phyloP scores from a whole-genome alignment of 2,888 invertebrate species.

The Petrophora chlorosata region DNA sequence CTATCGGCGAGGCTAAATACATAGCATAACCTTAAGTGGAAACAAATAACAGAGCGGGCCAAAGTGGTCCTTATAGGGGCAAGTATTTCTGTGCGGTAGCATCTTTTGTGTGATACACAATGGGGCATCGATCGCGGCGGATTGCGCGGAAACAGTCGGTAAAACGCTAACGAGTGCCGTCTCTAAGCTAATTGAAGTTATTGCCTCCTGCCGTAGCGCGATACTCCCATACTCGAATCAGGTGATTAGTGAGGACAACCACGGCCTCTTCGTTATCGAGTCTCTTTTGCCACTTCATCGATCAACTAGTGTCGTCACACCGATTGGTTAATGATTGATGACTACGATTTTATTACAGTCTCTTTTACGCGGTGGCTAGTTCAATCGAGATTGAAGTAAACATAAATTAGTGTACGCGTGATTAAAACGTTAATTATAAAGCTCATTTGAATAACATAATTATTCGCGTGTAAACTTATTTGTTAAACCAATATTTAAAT shows the following conservation, averaged over 20 bases:
- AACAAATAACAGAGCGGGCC: conserved; percentile 67
- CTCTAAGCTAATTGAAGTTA: conserved; percentile 72
- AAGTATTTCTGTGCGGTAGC: conserved; percentile 68
- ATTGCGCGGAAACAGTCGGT: conserved; percentile 64
- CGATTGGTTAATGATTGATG: conserved; percentile 60
- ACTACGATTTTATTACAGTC: conserved; percentile 36
- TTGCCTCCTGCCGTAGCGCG: conserved; percentile 43
- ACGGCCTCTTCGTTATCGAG: conserved; percentile 54
- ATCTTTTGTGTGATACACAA: conserved; percentile 78
- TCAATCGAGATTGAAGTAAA: neutral
- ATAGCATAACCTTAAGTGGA: conserved; percentile 53
- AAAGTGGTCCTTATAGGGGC: conserved; percentile 66
- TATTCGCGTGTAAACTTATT: neutral
- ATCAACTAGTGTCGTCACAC: conserved; percentile 56
- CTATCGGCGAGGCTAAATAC: conserved; percentile 36
- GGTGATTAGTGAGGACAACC: conserved; percentile 54
- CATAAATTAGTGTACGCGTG: neutral
- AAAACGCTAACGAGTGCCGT: conserved; percentile 68
- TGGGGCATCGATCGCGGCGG: conserved; percentile 73
- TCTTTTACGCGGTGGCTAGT: conserved; percentile 27
- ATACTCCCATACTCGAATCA: conserved; percentile 28
- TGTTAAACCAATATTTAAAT: neutral
- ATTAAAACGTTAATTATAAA: neutral
- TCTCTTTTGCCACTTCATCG: conserved; percentile 61
- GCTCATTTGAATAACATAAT: neutral